phyloP scores from a whole-genome alignment of 2,888 invertebrate genomes.

The Troilus luridus region DNA sequence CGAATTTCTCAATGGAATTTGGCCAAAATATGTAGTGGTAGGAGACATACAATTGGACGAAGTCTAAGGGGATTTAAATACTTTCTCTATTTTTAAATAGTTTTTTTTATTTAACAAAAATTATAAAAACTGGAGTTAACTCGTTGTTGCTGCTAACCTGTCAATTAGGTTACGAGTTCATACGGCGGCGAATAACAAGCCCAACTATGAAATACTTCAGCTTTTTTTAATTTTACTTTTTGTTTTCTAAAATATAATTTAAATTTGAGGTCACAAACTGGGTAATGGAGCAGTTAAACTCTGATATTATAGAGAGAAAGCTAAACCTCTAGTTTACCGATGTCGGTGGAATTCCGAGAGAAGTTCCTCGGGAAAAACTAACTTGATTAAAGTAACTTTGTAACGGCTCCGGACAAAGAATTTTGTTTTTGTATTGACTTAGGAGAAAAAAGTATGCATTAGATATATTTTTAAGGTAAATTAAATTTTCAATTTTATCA shows the following conservation, averaged over 20 bases:
- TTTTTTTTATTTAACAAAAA: no score
- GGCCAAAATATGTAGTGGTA: no score
- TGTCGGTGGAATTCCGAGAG: slow-evolving; percentile 17
- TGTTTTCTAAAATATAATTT: neutral
- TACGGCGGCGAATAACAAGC: no score
- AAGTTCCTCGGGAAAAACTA: slow-evolving; percentile 2
- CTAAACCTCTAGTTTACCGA: slow-evolving; percentile 4
- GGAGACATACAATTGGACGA: no score
- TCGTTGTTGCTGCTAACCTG: no score
- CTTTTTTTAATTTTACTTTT: no score
- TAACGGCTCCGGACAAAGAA: slow-evolving; percentile 12
- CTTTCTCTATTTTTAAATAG: no score
- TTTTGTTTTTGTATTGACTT: slow-evolving; percentile 22
- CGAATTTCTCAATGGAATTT: no score
- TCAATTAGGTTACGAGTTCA: no score
- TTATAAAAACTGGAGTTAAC: no score
- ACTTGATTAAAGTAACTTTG: slow-evolving; percentile 38
- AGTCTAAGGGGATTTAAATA: no score
- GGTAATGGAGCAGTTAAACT: neutral
- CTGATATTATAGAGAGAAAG: slow-evolving; percentile 17
- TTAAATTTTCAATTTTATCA: slow-evolving; percentile 13
- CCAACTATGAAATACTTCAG: no score
- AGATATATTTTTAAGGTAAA: neutral
- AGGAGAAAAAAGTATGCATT: slow-evolving; percentile 25
- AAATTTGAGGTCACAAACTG: neutral